Percentiles rank a stretch among this genome's conserved stretches.
These are phyloP conservation scores for Apamea sordens DNA, from an alignment of 2,888 invertebrate species.

Conservation along the genomic window DNA sequence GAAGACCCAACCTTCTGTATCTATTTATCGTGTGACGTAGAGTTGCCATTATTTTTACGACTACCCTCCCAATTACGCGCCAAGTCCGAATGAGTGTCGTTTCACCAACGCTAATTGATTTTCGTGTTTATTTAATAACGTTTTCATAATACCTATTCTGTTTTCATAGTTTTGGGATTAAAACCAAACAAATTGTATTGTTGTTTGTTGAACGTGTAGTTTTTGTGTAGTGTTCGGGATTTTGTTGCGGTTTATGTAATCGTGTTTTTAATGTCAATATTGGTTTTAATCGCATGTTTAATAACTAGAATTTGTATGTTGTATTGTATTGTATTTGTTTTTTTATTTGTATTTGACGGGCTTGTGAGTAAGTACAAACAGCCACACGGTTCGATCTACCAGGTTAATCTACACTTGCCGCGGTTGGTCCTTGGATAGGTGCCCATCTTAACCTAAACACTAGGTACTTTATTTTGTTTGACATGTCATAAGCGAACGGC, in stretches of 20 bases:
- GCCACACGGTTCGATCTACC: too few relatives aligned
- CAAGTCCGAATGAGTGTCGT: slow-evolving; percentile 8
- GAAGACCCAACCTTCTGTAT: not conserved
- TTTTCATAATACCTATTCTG: slow-evolving; percentile 14
- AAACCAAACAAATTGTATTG: slow-evolving; percentile 17
- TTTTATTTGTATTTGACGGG: too few relatives aligned
- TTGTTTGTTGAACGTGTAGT: not conserved
- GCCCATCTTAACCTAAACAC: too few relatives aligned
- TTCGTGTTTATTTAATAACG: slow-evolving; percentile 45
- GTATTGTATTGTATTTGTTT: too few relatives aligned
- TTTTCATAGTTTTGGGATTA: slow-evolving; percentile 18
- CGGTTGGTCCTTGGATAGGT: too few relatives aligned
- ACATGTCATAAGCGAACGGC: too few relatives aligned
- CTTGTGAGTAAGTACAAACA: too few relatives aligned
- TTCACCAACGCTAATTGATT: slow-evolving; percentile 47
- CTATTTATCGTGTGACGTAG: not conserved
- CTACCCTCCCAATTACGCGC: slow-evolving; percentile 53
- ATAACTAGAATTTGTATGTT: too few relatives aligned
- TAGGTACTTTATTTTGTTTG: too few relatives aligned
- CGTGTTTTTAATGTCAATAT: slow-evolving; percentile 1
- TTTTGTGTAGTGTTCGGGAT: slow-evolving; percentile 11
- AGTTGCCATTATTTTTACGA: slow-evolving; percentile 50
- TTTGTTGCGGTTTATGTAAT: not conserved
- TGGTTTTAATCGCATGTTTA: slow-evolving; percentile 1
- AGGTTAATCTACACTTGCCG: too few relatives aligned